These are phyloP conservation scores for Notechis scutatus DNA, from an alignment of 2,113 vertebrate genomes.

Conservation along the genomic window DNA sequence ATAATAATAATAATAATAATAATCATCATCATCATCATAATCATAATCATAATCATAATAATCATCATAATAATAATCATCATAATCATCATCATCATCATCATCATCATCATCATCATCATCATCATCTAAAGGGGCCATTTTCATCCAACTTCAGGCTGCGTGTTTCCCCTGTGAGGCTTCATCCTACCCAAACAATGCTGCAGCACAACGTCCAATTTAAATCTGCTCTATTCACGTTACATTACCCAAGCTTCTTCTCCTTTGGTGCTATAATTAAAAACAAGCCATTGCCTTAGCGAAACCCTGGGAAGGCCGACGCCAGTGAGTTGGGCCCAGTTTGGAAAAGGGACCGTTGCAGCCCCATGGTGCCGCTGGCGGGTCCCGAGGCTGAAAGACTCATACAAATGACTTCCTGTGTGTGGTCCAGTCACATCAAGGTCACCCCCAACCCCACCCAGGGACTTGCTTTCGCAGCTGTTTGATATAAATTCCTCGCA, in stretches of 20 bases:
- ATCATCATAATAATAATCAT: too few relatives aligned
- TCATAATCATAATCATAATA: too few relatives aligned
- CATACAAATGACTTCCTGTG: conserved; percentile 60
- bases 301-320: neutral
- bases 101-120: too few relatives aligned
- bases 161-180: neutral
- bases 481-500: conserved; percentile 91
- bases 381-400: conserved; percentile 18
- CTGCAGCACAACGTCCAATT: neutral
- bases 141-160: neutral
- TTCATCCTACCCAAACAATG: neutral
- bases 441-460: conserved; percentile 54
- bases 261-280: neutral
- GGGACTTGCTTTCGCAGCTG: conserved; percentile 97
- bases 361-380: neutral
- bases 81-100: too few relatives aligned
- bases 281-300: neutral
- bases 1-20: too few relatives aligned
- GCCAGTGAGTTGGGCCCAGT: conserved; percentile 26
- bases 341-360: conserved; percentile 13
- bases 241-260: neutral
- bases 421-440: conserved; percentile 78
- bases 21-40: too few relatives aligned
- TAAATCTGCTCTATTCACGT: neutral
- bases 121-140: neutral